phyloP scores from a whole-genome alignment of 2,888 invertebrate species.

The Ophion costatus region DNA sequence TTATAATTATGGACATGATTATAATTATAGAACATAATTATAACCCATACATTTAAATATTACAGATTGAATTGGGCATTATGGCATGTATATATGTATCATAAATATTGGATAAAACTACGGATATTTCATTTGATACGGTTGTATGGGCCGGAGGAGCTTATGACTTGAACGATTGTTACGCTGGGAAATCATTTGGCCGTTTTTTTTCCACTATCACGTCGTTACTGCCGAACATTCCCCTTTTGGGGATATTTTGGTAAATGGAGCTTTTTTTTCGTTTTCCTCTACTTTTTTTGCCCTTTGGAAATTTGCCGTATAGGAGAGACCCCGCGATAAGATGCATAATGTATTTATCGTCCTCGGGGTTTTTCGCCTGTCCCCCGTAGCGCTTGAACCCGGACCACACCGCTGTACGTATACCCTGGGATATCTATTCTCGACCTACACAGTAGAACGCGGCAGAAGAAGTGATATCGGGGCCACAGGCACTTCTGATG shows the following conservation, averaged over 20 bases:
- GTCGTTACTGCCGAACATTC: background rate
- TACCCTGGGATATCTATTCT: background rate
- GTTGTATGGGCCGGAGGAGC: background rate
- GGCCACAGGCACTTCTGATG: background rate
- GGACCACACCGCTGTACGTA: background rate
- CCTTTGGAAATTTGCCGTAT: conserved; percentile 5
- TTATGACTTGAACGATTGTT: background rate
- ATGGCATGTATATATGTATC: too few relatives aligned
- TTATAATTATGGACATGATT: too few relatives aligned
- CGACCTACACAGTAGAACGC: background rate
- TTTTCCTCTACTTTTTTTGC: conserved; percentile 1
- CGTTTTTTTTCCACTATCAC: background rate
- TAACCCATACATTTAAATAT: too few relatives aligned
- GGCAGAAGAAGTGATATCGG: background rate
- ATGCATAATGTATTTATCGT: conserved; percentile 65
- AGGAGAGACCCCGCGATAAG: conserved; percentile 20
- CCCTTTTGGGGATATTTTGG: background rate
- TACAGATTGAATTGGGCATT: too few relatives aligned
- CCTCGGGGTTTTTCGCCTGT: conserved; percentile 16
- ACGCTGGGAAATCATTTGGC: background rate
- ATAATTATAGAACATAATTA: too few relatives aligned
- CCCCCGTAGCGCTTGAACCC: conserved; percentile 5
- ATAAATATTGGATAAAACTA: background rate
- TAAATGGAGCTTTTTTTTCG: background rate
- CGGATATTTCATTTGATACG: background rate